Evolutionary conservation across 2,888 invertebrate species (phyloP).

Genomic region (Hirtodrosophila duncani): DNA sequence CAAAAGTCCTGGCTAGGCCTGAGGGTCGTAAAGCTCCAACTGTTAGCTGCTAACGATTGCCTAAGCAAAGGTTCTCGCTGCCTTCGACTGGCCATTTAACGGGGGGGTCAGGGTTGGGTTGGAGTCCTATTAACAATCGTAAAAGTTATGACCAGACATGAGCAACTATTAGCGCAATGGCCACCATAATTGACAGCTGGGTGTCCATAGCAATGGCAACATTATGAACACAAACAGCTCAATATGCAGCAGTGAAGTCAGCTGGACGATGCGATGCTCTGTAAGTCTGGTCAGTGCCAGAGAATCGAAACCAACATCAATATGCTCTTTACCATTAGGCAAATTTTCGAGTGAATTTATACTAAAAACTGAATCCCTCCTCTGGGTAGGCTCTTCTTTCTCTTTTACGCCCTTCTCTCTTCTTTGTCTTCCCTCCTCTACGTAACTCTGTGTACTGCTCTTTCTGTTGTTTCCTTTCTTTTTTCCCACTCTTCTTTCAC

Average conservation of each 20-base stretch:
- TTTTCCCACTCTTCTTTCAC: no score
- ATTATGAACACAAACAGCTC: slow-evolving; percentile 5
- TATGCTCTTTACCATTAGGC: no score
- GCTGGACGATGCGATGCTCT: no score
- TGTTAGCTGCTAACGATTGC: slow-evolving; percentile 22
- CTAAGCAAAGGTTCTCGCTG: slow-evolving; percentile 31
- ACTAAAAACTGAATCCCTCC: no score
- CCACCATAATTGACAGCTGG: slow-evolving; percentile 59
- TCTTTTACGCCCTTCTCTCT: no score
- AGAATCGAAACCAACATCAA: no score
- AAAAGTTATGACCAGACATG: slow-evolving; percentile 35
- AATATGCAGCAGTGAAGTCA: background rate
- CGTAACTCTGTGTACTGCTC: no score
- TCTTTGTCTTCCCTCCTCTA: no score
- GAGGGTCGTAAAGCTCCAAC: slow-evolving; percentile 28
- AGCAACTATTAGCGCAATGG: slow-evolving; percentile 35
- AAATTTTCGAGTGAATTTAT: no score
- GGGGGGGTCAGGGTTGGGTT: background rate
- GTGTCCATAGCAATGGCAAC: slow-evolving; percentile 30
- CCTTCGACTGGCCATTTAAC: background rate
- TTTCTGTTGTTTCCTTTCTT: no score
- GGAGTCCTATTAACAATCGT: slow-evolving; percentile 36
- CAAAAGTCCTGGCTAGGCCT: background rate
- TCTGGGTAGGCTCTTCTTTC: no score
- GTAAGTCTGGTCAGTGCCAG: no score